Evolutionary conservation across 2,888 invertebrate genomes (phyloP), one percentile per base, ranked within the genome.

Genomic region (Morpho deidamia): DNA sequence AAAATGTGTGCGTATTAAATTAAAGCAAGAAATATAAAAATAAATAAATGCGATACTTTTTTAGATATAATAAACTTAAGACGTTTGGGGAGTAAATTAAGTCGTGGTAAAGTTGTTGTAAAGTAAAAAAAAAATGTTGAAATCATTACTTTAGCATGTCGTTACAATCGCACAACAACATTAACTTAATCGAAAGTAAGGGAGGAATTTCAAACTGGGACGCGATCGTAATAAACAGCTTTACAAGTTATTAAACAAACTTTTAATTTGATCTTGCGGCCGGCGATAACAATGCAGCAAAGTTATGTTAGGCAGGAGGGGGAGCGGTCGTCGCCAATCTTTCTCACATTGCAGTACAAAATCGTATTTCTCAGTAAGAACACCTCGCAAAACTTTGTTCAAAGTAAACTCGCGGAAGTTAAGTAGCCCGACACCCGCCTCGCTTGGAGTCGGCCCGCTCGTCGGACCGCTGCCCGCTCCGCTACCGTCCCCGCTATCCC

Each of bases 321-420:
- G 72, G 79, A 69, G 76, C 71, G 72, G 72, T 67, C 68, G 76
- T 73, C 77, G 78, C 76, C 79, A 81, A 82, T 84, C 81, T 81
- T 80, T 76, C 78, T 78, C 74, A 77, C 76, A 74, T 81, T 81
- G 82, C 84, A 85, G 83, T 86, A 81, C 78, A 79, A 81, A 79
- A 73, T 72, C 79, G 80, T 82, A 85, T 81, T 89, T 86, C 85
- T 87, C 83, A 81, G 83, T 84, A 84, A 82, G 81, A 86, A 82
- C 81, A 84, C 79, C 83, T 84, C 78, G 79, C 74, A 83, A 89
- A 88, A 90, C 80, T 89, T 90, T 88, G 72, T 76, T 69, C 67
- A 71, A 89, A 89, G 87, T 88, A 84, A 89, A 89, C 86, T 87
- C 83, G 69, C 69, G 67, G 65, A 74, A 75, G 68, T 72, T 62